Percentiles rank a stretch among this genome's conserved stretches.
Conservation (phyloP, 1,140 invertebrate species). For the Drosophila nikananu region DNA sequence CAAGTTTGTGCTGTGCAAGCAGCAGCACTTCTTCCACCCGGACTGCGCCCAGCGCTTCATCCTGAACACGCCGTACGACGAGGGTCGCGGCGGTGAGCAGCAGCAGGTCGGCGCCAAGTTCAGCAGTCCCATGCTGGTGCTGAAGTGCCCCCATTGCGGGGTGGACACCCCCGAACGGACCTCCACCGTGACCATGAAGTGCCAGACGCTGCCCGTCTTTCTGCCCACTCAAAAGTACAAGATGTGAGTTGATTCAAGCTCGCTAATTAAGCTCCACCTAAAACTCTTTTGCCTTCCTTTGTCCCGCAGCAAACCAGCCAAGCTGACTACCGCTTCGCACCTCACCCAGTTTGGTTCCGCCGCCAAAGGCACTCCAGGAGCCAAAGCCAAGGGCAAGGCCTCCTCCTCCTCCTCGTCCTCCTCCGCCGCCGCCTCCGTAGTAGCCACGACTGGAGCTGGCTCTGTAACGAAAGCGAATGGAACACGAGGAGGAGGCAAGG, state of each 20-base stretch:
- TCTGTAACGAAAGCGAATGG: constrained; percentile 47
- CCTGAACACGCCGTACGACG: constrained; percentile 75
- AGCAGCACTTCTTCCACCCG: constrained; percentile 84
- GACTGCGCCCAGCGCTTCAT: constrained; percentile 84
- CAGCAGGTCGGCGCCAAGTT: constrained; percentile 52
- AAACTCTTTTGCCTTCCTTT: background rate
- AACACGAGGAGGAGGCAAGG: constrained; percentile 8
- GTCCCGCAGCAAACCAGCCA: constrained; percentile 61
- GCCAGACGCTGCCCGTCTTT: constrained; percentile 83
- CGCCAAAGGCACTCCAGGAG: constrained; percentile 8
- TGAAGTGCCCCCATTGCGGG: constrained; percentile 92
- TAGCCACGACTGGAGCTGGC: constrained; percentile 1
- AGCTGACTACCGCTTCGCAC: constrained; percentile 68
- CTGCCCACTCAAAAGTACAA: constrained; percentile 74
- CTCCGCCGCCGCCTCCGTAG: background rate
- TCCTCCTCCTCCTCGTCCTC: constrained; percentile 4
- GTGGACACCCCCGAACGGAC: constrained; percentile 86
- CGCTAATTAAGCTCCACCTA: background rate
- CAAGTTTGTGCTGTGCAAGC: constrained; percentile 81
- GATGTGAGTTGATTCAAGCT: constrained; percentile 52
- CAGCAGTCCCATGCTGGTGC: constrained; percentile 73
- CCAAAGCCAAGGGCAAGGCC: constrained; percentile 28
- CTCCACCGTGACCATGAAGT: constrained; percentile 85
- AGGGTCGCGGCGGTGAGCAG: background rate
- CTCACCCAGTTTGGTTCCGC: constrained; percentile 46